Conservation (phyloP, 2,888 invertebrate species). For the Plusia festucae region DNA sequence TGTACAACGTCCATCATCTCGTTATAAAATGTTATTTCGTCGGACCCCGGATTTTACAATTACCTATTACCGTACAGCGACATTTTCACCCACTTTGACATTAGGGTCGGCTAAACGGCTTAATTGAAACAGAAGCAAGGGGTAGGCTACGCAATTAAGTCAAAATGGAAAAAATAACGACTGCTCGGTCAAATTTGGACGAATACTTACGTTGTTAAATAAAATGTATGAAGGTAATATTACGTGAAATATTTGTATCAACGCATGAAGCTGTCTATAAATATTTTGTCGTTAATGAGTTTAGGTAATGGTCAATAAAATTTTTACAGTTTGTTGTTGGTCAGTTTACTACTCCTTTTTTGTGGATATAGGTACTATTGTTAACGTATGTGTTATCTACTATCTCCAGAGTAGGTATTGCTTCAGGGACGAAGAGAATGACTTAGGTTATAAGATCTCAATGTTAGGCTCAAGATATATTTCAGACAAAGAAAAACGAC, state of each 20-base stretch:
- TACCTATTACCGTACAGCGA: conserved; percentile 58
- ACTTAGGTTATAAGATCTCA: conserved; percentile 13
- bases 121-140: conserved; percentile 55
- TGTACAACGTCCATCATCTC: conserved; percentile 49
- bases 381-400: background rate
- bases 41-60: conserved; percentile 55
- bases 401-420: background rate
- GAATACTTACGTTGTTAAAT: too few species aligned
- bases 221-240: too few species aligned
- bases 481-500: conserved; percentile 21
- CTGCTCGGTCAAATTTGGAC: conserved; percentile 38
- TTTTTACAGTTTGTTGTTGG: background rate
- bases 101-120: conserved; percentile 50
- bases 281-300: too few species aligned
- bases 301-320: background rate
- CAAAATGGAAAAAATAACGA: conserved; percentile 47
- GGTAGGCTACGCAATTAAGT: conserved; percentile 43
- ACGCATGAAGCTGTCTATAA: background rate
- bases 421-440: background rate
- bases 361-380: too few species aligned
- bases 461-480: conserved; percentile 8
- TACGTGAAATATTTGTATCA: conserved; percentile 25
- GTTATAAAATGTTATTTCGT: conserved; percentile 66
- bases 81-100: conserved; percentile 60
- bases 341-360: too few species aligned